Conservation (phyloP, 2,797 vertebrate species). For the Microtus agrestis region DNA sequence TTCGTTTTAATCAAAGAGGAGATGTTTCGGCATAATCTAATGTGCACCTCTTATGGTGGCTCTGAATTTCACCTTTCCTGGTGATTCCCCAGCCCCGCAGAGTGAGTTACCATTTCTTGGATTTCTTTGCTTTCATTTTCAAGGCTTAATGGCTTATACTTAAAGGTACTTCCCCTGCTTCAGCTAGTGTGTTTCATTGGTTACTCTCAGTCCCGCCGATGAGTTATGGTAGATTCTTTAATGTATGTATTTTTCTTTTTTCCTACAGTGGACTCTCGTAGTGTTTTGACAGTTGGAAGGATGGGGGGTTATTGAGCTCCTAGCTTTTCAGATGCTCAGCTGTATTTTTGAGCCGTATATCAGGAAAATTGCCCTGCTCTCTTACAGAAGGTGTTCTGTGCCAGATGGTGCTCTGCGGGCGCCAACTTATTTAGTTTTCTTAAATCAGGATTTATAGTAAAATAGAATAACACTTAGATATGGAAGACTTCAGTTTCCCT, state of each 20-base stretch:
- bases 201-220: not conserved
- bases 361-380: conserved; percentile 80
- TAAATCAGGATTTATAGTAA: conserved; percentile 82
- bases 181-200: conserved; percentile 19
- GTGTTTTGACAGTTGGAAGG: conserved; percentile 80
- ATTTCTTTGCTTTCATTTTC: conserved; percentile 59
- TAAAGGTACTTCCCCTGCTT: conserved; percentile 45
- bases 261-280: conserved; percentile 69
- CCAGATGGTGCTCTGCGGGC: conserved; percentile 80
- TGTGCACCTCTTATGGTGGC: not conserved
- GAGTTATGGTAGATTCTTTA: conserved; percentile 66
- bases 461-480: conserved; percentile 75
- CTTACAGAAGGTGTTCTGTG: conserved; percentile 77
- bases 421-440: conserved; percentile 77
- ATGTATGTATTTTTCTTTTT: conserved; percentile 70
- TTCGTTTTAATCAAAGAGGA: conserved; percentile 48
- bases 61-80: conserved; percentile 32
- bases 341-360: conserved; percentile 80
- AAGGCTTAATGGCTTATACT: conserved; percentile 59
- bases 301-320: conserved; percentile 71
- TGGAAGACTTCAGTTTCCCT: conserved; percentile 64
- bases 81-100: not conserved
- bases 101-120: not conserved
- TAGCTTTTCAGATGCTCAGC: conserved; percentile 78
- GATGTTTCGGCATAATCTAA: conserved; percentile 20